Base-by-base conservation (phyloP, 2,113 vertebrate genomes). In the Nannospalax galili region DNA sequence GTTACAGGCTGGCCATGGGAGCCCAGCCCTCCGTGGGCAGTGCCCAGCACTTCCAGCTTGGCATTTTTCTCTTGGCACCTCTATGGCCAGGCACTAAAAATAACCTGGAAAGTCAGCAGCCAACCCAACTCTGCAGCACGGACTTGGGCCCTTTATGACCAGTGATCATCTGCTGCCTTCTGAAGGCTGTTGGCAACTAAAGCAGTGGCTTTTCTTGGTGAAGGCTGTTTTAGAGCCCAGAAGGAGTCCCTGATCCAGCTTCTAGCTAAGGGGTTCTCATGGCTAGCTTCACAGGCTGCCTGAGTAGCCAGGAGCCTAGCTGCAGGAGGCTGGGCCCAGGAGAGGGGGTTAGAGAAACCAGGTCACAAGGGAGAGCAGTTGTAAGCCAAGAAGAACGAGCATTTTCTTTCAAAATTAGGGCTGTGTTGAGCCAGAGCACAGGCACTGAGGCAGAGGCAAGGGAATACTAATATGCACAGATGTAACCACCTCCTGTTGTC, bases 81-180 rank as follows among this genome's bases (percentile, higher is more conserved):
- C 64, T 77, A 92, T 28, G 91, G 60, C 92, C 96, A 93, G 40
- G 60, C 79, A 90, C 93, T 98, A 97, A 98, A 98, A 98, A 98
- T 97, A 98, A 94, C 94, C 89, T n/a, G 37, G 7, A 2, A 60
- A 0, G 11, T 97, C 97, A 95, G 90, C 94, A 91, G 84, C 88
- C 10, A 0, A 42, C 65, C 65, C 67, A 28, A 88, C 96, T 98
- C 89, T 28, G 91, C 91, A 75, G 65, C 16, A 79, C 97, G 93
- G 56, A 96, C 95, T 95, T 19, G 24, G 7, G 3, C 52, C 73
- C 95, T 97, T 96, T 97, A 84, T 78, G 90, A 94, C 82, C 80
- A 2, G 35, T 67, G 95, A 95, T 96, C 95, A 88, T 94, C 81
- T 82, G 69, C 82, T 96, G 86, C 80, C 88, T 98, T 96, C 45